phyloP scores from a whole-genome alignment of 2,797 vertebrate species.

The Spondyliosoma cantharus region DNA sequence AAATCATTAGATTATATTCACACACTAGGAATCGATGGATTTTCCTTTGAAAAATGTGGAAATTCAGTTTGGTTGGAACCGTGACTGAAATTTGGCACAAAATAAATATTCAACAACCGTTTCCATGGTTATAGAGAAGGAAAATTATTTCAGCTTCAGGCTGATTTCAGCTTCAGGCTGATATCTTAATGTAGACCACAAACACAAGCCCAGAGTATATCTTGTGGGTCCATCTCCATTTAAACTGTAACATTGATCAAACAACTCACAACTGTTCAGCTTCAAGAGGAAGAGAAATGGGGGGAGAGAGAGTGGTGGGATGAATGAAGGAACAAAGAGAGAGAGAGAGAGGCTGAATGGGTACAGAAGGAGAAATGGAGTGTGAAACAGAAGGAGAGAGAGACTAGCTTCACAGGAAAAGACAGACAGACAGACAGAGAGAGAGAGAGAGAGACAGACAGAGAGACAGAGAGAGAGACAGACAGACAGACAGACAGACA shows the following conservation, averaged over 20 bases:
- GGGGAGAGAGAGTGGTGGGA: neutral
- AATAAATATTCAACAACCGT: neutral
- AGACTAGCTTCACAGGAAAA: conserved; percentile 6
- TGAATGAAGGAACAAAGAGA: neutral
- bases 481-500: neutral
- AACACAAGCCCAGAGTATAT: neutral
- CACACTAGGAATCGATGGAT: neutral
- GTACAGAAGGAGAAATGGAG: neutral
- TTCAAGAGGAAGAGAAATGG: neutral
- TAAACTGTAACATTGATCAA: neutral
- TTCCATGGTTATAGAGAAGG: neutral
- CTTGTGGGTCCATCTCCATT: neutral
- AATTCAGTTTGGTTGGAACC: neutral
- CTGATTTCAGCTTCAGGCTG: neutral
- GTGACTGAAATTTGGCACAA: neutral
- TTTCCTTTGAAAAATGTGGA: neutral
- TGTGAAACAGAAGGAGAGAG: neutral
- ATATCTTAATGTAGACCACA: too few species aligned
- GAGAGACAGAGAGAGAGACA: neutral
- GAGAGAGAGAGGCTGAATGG: too few species aligned
- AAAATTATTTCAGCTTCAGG: neutral
- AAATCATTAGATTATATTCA: neutral
- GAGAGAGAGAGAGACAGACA: neutral
- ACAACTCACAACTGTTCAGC: neutral
- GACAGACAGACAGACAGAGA: neutral